Percentiles rank a stretch among this genome's conserved stretches.
These are phyloP conservation scores for Mus pahari DNA, from an alignment of 2,113 vertebrate species.

Conservation along the genomic window DNA sequence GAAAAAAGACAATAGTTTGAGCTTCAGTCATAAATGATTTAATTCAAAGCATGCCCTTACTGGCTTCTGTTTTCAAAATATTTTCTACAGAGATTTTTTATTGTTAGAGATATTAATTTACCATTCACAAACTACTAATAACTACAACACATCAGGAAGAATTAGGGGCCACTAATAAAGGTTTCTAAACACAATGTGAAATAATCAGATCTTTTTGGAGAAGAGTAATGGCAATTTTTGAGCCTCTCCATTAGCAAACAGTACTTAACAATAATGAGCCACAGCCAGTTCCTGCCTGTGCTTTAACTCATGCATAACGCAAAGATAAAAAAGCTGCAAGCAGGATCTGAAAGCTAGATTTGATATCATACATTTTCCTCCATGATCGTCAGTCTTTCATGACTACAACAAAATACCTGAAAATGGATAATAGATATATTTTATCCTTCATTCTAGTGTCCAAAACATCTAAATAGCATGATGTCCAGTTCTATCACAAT, in stretches of 20 bases:
- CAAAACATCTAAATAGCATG: not conserved
- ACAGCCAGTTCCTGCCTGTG: not conserved
- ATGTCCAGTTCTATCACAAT: not conserved
- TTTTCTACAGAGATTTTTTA: constrained; percentile 13
- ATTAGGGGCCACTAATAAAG: not conserved
- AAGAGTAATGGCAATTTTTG: not conserved
- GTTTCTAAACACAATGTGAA: not conserved
- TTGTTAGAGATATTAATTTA: not conserved
- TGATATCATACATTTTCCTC: not conserved
- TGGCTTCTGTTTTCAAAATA: constrained; percentile 27
- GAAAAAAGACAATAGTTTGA: not conserved
- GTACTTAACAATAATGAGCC: not conserved
- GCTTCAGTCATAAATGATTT: not conserved
- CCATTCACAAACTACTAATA: constrained; percentile 35
- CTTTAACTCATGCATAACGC: not conserved
- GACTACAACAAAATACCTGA: not conserved
- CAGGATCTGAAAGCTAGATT: not conserved
- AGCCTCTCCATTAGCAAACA: not conserved
- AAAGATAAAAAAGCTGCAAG: not conserved
- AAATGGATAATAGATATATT: not conserved
- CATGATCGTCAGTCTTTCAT: not conserved
- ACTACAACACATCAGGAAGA: not conserved
- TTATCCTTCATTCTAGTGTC: not conserved
- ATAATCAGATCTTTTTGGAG: not conserved
- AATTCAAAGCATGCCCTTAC: not conserved